These are phyloP conservation scores for Xiphydria camelus DNA, from an alignment of 2,888 invertebrate genomes.

Conservation along the genomic window DNA sequence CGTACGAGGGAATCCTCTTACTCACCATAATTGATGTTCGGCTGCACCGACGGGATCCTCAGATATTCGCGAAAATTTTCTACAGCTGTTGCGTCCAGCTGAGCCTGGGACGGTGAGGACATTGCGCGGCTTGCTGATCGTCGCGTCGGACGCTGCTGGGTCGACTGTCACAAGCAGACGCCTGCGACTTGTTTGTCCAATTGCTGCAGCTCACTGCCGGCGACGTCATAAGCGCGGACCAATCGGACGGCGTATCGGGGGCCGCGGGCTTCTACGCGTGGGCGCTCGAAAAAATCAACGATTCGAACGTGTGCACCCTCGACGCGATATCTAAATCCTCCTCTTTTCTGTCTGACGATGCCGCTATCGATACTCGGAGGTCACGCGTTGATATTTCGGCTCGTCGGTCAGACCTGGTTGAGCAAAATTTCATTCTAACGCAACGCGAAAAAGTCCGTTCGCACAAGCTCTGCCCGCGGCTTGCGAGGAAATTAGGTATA, in stretches of 20 bases:
- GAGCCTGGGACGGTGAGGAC: conserved; percentile 33
- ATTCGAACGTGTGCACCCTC: conserved; percentile 5
- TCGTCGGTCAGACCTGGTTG: too few species aligned
- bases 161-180: conserved; percentile 42
- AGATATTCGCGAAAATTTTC: conserved; percentile 84
- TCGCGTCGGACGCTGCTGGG: conserved; percentile 27
- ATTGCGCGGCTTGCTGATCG: conserved; percentile 26
- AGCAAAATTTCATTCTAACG: too few species aligned
- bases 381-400: too few species aligned
- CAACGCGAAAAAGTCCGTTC: too few species aligned
- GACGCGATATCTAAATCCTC: too few species aligned
- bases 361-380: too few species aligned
- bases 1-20: too few species aligned
- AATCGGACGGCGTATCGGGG: conserved; percentile 20
- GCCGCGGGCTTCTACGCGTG: conserved; percentile 8
- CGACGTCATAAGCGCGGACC: conserved; percentile 26
- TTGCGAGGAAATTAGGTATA: too few species aligned
- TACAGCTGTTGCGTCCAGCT: conserved; percentile 63
- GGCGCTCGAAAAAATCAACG: conserved; percentile 2
- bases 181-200: conserved; percentile 32
- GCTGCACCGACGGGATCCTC: conserved; percentile 85
- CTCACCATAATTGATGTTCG: conserved; percentile 83
- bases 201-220: conserved; percentile 26
- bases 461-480: too few species aligned
- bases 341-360: too few species aligned